These are phyloP conservation scores for Catocala fraxini DNA, from an alignment of 2,888 invertebrate species.

Conservation along the genomic window DNA sequence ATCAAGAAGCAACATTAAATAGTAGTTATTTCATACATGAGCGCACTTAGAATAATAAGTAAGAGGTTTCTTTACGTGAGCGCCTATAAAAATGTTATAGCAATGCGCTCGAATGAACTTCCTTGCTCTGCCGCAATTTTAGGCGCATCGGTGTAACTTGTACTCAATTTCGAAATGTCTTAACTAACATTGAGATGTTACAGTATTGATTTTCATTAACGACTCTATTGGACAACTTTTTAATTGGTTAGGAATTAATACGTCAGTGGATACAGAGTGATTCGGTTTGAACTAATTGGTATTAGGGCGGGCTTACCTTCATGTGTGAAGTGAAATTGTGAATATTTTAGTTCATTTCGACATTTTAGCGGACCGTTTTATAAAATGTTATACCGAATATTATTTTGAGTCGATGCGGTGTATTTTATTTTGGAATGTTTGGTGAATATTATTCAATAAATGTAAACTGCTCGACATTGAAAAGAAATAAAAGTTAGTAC, in stretches of 20 bases:
- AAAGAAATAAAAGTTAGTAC: background rate
- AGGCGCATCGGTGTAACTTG: constrained; percentile 43
- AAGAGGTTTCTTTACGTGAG: constrained; percentile 32
- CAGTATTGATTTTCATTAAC: constrained; percentile 31
- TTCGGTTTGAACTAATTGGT: constrained; percentile 6
- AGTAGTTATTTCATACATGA: constrained; percentile 42
- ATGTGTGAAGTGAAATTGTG: background rate
- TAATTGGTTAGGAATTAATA: constrained; percentile 12
- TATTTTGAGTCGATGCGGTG: background rate
- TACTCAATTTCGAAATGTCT: constrained; percentile 13
- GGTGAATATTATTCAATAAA: background rate
- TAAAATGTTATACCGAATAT: background rate
- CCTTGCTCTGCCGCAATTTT: constrained; percentile 45
- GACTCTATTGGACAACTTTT: constrained; percentile 6
- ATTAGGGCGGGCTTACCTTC: constrained; percentile 2
- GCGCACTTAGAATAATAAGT: constrained; percentile 46
- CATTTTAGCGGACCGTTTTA: background rate
- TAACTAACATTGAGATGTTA: constrained; percentile 22
- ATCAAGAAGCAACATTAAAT: constrained; percentile 23
- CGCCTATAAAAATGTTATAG: constrained; percentile 53
- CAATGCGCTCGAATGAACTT: constrained; percentile 47
- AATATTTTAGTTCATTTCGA: constrained; percentile 5
- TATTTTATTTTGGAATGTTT: background rate
- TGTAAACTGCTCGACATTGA: too few species aligned
- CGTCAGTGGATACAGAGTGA: constrained; percentile 9